A percentile compares a stretch with the other conserved stretches of the same genome.
Evolutionary conservation across 2,797 vertebrate genomes (phyloP).

Genomic region (Sarcoramphus papa): DNA sequence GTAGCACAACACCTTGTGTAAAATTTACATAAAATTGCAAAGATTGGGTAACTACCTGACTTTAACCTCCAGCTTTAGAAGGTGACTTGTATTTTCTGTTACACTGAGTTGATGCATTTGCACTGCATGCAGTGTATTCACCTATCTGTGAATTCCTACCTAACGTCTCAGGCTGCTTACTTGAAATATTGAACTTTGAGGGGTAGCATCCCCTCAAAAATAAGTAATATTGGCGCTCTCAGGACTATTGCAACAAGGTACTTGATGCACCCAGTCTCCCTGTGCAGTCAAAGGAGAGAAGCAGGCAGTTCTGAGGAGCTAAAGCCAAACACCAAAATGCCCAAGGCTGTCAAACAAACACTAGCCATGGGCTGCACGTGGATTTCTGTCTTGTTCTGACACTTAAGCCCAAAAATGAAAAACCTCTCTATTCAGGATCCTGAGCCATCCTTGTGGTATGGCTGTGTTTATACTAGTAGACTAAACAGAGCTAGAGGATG

Average conservation of each 20-base stretch:
- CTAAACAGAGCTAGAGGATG: not conserved
- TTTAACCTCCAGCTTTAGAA: not conserved
- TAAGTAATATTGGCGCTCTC: not conserved
- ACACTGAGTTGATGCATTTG: not conserved
- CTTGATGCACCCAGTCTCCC: not conserved
- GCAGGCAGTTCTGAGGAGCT: not conserved
- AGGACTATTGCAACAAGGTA: not conserved
- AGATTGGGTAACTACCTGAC: not conserved
- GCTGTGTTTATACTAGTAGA: not conserved
- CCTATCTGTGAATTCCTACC: not conserved
- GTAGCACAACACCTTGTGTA: not conserved
- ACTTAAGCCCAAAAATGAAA: not conserved
- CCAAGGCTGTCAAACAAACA: not conserved
- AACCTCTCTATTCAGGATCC: not conserved
- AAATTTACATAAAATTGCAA: not conserved
- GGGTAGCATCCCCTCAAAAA: not conserved
- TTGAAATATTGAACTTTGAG: not conserved
- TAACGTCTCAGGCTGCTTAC: not conserved
- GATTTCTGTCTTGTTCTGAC: not conserved
- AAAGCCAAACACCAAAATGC: not conserved
- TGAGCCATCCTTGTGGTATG: not conserved
- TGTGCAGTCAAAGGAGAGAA: not conserved
- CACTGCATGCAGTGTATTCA: not conserved
- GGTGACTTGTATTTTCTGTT: not conserved
- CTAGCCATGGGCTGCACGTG: not conserved